These are phyloP conservation scores for Setophaga kirtlandii DNA, from an alignment of 2,113 vertebrate species.

Conservation along the genomic window DNA sequence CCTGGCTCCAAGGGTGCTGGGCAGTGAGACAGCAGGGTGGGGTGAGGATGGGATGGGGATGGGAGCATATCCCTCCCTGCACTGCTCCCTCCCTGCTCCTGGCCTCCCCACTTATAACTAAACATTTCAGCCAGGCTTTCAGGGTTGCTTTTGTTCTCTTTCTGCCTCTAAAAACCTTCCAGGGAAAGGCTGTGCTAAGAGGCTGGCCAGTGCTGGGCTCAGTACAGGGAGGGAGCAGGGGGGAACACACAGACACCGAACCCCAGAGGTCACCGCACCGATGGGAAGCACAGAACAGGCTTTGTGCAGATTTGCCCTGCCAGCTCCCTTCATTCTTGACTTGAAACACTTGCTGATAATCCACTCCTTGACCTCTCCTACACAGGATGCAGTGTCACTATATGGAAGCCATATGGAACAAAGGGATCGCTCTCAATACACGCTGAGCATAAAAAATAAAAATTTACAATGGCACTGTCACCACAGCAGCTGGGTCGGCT, in stretches of 20 bases:
- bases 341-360: constrained; percentile 65
- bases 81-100: background rate
- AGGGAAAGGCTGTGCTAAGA: background rate
- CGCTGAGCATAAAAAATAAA: background rate
- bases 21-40: background rate
- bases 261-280: background rate
- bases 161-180: background rate
- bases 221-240: background rate
- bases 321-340: constrained; percentile 50
- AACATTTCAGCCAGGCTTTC: constrained; percentile 1
- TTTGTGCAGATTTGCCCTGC: constrained; percentile 36
- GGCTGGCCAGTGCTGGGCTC: background rate
- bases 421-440: constrained; percentile 37
- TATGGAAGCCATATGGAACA: constrained; percentile 65
- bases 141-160: constrained; percentile 20
- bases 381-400: constrained; percentile 48
- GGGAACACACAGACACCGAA: background rate
- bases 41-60: background rate
- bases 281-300: constrained; percentile 59
- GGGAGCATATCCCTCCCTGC: background rate
- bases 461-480: constrained; percentile 27
- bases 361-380: constrained; percentile 57
- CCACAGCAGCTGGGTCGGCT: constrained; percentile 30
- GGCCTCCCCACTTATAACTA: background rate
- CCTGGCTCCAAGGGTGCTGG: background rate